Evolutionary conservation across 2,113 vertebrate species (phyloP).

Genomic region (Rhinopomastus cyanomelas): DNA sequence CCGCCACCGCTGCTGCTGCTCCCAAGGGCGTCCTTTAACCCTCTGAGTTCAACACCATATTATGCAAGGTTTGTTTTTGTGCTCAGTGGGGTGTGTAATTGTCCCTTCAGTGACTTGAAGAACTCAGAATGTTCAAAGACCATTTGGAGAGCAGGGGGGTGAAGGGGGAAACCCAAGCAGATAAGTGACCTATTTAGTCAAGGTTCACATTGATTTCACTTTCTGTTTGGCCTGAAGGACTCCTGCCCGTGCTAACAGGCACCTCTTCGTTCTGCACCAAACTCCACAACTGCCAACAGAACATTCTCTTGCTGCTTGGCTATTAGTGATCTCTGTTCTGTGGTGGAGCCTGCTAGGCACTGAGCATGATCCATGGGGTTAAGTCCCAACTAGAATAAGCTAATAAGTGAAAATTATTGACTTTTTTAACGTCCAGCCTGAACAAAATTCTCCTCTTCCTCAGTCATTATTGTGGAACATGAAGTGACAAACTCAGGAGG

Average conservation of each 20-base stretch:
- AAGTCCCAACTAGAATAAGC: background rate
- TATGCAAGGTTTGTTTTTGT: slow-evolving; percentile 33
- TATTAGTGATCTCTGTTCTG: background rate
- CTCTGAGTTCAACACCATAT: slow-evolving; percentile 19
- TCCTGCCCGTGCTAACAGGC: background rate
- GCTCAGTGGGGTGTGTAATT: slow-evolving; percentile 48
- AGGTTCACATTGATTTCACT: slow-evolving; percentile 29
- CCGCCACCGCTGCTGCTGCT: slow-evolving; percentile 1
- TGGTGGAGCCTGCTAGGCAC: background rate
- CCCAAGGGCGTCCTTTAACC: slow-evolving; percentile 2
- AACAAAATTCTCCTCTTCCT: background rate
- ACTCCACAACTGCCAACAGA: background rate
- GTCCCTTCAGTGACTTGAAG: slow-evolving; percentile 28
- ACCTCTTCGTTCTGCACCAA: background rate
- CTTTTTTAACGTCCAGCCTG: background rate
- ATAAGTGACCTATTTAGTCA: slow-evolving; percentile 27
- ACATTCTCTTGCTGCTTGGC: background rate
- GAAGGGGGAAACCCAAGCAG: background rate
- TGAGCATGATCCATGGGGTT: background rate
- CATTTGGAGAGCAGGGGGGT: background rate
- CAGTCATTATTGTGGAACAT: background rate
- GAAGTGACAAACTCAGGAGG: background rate
- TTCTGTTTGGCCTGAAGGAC: slow-evolving; percentile 23
- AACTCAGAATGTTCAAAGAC: slow-evolving; percentile 24
- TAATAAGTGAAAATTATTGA: background rate